Evolutionary conservation across 2,113 vertebrate genomes (phyloP).

Genomic region (Orthonyx spaldingii): DNA sequence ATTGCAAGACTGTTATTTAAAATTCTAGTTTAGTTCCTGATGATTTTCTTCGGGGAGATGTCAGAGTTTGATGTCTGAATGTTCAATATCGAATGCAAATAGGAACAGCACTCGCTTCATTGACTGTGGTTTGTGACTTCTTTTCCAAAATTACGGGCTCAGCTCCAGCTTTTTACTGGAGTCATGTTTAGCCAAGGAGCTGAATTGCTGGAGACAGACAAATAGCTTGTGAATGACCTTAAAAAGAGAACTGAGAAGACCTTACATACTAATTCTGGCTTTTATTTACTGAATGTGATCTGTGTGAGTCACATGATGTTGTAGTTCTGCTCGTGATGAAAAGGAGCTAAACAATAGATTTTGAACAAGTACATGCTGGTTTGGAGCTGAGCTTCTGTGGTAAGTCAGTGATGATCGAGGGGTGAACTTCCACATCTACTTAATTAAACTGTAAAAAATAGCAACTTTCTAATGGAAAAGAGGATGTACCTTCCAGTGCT

Average conservation of each 20-base stretch:
- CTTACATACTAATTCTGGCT: not conserved
- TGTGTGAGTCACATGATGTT: accelerated
- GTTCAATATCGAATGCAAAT: not conserved
- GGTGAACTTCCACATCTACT: not conserved
- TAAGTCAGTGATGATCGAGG: not conserved
- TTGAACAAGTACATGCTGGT: not conserved
- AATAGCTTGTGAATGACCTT: not conserved
- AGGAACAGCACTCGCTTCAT: not conserved
- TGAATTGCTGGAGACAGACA: not conserved
- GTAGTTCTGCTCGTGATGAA: not conserved
- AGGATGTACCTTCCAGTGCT: not conserved
- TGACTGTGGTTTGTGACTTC: not conserved
- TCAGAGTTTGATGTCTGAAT: not conserved
- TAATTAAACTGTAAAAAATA: not conserved
- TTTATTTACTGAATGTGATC: not conserved
- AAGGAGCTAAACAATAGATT: not conserved
- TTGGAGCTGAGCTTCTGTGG: not conserved
- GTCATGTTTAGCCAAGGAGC: not conserved
- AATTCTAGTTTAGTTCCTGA: not conserved
- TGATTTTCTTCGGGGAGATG: not conserved
- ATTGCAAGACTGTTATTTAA: not conserved
- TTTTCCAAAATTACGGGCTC: not conserved
- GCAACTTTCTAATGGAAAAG: not conserved
- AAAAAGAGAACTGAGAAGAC: not conserved
- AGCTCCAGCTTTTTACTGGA: not conserved